Conservation (phyloP, 2,888 invertebrate species). For the Linnaemya vulpina region DNA sequence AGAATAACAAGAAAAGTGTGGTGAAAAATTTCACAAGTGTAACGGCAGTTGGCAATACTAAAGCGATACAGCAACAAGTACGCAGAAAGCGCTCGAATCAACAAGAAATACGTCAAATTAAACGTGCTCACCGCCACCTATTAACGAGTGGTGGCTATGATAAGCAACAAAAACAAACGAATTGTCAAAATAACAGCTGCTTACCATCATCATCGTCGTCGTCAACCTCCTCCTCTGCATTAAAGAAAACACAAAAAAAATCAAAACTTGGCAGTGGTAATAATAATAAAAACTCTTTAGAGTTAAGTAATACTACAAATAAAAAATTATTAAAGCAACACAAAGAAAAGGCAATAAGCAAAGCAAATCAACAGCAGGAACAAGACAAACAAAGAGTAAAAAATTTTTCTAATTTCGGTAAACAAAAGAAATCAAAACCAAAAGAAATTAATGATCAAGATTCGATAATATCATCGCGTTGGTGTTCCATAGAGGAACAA, state of each 20-base stretch:
- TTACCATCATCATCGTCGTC: conserved; percentile 57
- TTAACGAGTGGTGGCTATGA: conserved; percentile 81
- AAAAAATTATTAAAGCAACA: conserved; percentile 65
- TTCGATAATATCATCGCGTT: conserved; percentile 80
- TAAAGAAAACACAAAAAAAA: conserved; percentile 67
- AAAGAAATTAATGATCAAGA: conserved; percentile 68
- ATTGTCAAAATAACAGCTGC: conserved; percentile 67
- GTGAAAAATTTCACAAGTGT: conserved; percentile 15
- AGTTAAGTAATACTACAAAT: conserved; percentile 65
- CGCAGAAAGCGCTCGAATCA: conserved; percentile 77
- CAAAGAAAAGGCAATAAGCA: conserved; percentile 71
- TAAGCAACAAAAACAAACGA: conserved; percentile 64
- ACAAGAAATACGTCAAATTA: conserved; percentile 79
- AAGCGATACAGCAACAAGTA: conserved; percentile 58
- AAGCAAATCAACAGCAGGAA: conserved; percentile 57
- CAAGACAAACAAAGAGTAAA: conserved; percentile 62
- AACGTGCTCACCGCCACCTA: conserved; percentile 82
- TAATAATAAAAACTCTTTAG: conserved; percentile 73
- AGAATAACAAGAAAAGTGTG: conserved; percentile 44
- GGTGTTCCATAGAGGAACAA: conserved; percentile 82
- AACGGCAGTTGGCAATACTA: conserved; percentile 57
- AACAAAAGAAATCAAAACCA: conserved; percentile 54
- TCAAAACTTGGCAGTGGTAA: conserved; percentile 68
- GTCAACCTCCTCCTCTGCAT: conserved; percentile 59
- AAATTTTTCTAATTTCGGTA: conserved; percentile 14